Evolutionary conservation across 35 echinoderm and acorn worm species (phyloP).

Genomic region (Ptychodera flava): DNA sequence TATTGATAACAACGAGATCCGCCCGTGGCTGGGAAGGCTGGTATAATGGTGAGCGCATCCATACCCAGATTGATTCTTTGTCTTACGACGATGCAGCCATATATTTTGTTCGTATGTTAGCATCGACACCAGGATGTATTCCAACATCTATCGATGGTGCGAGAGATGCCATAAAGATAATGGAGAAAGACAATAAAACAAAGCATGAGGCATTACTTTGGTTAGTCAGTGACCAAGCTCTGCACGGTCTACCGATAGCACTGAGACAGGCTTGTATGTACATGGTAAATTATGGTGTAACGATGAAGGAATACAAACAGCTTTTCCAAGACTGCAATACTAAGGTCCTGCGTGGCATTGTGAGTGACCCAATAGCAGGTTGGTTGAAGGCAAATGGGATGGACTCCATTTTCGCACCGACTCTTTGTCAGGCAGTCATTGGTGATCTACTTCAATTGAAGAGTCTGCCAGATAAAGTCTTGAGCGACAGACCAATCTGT

Average conservation of each 20-base stretch:
- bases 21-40: background rate
- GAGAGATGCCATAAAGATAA: background rate
- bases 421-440: background rate
- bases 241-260: background rate
- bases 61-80: background rate
- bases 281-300: background rate
- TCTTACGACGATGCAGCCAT: background rate
- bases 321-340: background rate
- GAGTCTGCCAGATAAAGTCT: background rate
- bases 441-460: background rate
- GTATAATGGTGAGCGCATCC: background rate
- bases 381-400: background rate
- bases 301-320: background rate
- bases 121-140: background rate
- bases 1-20: background rate
- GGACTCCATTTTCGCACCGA: background rate
- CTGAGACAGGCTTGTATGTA: background rate
- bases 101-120: too few relatives aligned
- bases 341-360: background rate
- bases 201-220: background rate
- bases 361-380: background rate
- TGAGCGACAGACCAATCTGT: background rate
- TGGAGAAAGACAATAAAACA: background rate
- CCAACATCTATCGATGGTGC: background rate
- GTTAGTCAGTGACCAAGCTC: background rate